These are phyloP conservation scores for Coelopa frigida DNA, from an alignment of 1,140 invertebrate genomes.

Conservation along the genomic window DNA sequence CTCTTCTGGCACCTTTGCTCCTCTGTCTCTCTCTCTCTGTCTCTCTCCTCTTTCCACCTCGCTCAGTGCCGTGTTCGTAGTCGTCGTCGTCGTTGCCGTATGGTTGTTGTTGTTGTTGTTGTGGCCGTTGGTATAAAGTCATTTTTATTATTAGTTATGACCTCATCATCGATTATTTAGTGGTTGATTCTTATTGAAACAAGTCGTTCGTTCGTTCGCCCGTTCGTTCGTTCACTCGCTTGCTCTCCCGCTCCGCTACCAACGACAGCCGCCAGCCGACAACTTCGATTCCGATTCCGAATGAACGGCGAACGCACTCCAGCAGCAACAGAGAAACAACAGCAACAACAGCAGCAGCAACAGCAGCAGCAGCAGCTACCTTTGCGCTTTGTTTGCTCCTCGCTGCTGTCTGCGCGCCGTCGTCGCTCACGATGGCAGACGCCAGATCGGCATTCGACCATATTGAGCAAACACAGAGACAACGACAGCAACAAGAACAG, in stretches of 20 bases:
- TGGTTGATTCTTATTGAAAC: constrained; percentile 38
- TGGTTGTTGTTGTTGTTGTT: constrained; percentile 19
- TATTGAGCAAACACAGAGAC: no score
- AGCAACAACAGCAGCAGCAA: constrained; percentile 3
- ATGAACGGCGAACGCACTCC: background rate
- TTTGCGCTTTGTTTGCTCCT: no score
- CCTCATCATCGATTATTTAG: constrained; percentile 44
- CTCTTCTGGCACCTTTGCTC: no score
- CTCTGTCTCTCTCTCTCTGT: no score
- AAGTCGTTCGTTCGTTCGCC: constrained; percentile 22
- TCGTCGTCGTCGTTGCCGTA: no score
- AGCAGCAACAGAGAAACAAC: constrained; percentile 2
- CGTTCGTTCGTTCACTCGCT: constrained; percentile 15
- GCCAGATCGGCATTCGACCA: no score
- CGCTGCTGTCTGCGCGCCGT: no score
- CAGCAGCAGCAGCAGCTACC: constrained; percentile 1
- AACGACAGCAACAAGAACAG: no score
- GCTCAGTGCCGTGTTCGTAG: no score
- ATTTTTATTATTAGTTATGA: constrained; percentile 46
- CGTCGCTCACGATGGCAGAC: no score
- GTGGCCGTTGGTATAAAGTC: constrained; percentile 23
- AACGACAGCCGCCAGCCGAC: no score
- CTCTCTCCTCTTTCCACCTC: no score
- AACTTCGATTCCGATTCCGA: constrained; percentile 4
- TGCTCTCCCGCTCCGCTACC: constrained; percentile 4